A percentile compares a stretch with the other conserved stretches of the same genome.
These are phyloP conservation scores for Neolamprologus modestus DNA, from an alignment of 2,113 vertebrate genomes.

Conservation along the genomic window DNA sequence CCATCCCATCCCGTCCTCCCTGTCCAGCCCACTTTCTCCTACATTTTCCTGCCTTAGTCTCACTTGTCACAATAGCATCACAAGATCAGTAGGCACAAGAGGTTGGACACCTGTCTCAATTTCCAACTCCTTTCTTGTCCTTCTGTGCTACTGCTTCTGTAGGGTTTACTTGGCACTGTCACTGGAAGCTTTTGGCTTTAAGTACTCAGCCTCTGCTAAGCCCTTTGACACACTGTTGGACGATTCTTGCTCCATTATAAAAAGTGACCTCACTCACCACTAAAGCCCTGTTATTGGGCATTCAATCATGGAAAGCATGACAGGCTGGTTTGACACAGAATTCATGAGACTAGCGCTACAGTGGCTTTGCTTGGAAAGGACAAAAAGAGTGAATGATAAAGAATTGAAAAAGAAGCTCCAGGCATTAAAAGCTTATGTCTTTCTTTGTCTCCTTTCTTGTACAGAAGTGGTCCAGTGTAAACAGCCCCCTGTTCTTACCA, in stretches of 20 bases:
- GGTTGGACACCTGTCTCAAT: not conserved
- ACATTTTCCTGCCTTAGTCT: not conserved
- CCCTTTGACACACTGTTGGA: constrained; percentile 19
- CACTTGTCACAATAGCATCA: not conserved
- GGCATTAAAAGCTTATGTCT: not conserved
- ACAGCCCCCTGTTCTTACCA: constrained; percentile 92
- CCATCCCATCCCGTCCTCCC: not conserved
- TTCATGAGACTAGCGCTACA: not conserved
- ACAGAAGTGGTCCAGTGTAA: constrained; percentile 95
- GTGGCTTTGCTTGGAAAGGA: not conserved
- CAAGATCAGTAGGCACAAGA: not conserved
- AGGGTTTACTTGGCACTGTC: not conserved
- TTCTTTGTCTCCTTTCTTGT: not conserved
- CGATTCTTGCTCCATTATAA: constrained; percentile 29
- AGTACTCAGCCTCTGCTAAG: not conserved
- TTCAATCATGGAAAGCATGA: constrained; percentile 43
- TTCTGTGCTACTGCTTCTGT: not conserved
- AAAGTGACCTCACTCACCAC: constrained; percentile 38
- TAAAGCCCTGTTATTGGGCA: not conserved
- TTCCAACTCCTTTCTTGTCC: not conserved
- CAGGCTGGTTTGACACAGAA: not conserved
- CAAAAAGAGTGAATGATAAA: not conserved
- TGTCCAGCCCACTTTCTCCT: not conserved
- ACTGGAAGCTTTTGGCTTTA: not conserved
- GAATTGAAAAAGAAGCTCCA: not conserved